Evolutionary conservation across 64 coral and sea anemone species (phyloP), one percentile per base, ranked within the genome.

Genomic region (Anthopleura sola): DNA sequence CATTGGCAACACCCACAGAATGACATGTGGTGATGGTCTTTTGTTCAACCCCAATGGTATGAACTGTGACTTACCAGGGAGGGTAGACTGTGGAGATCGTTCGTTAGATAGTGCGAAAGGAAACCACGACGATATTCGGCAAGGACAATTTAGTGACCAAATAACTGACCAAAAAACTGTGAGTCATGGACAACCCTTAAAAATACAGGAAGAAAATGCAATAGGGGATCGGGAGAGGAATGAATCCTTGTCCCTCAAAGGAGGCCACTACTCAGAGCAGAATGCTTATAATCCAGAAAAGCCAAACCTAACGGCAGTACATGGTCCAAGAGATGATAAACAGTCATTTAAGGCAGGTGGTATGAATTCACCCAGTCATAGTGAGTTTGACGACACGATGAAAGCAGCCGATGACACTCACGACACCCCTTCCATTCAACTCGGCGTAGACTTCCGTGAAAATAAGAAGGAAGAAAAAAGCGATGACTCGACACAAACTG

Each of bases 1-100:
- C n/a, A 88, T 80, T 78, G 82, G 86, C 13, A 88, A 91, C 56
- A 86, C 89, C 31, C 88, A 95, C 75, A 33, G 82, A 5, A 86
- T 87, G 86, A 85, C 83, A 37, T 95, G 93, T 28, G 78, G 84
- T 24, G 38, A 78, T 6, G 89, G 89, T 12, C 89, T 80, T 11
- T 34, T 91, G 17, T 87, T 95, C 47, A 69, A 87, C 23, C 55
- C 57, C 11, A 38, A 85, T n/a, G 34, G 77, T 2, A 88, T 91
- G 81, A 95, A 95, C 82, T 95, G 93, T 47, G 82, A 95, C 46
- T 37, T 95, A 14, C 89, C 85, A 69, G 71, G 88, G 12, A 87
- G 86, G 16, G 93, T 95, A 33, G 82, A 91, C 68, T 95, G 89
- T 51, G 89, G 86, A 23, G 66, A 71, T 71, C 66, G 66, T 34